Percentiles rank a stretch among this genome's conserved stretches.
Evolutionary conservation across 2,797 vertebrate species (phyloP).

Genomic region (Myotis findleyi): DNA sequence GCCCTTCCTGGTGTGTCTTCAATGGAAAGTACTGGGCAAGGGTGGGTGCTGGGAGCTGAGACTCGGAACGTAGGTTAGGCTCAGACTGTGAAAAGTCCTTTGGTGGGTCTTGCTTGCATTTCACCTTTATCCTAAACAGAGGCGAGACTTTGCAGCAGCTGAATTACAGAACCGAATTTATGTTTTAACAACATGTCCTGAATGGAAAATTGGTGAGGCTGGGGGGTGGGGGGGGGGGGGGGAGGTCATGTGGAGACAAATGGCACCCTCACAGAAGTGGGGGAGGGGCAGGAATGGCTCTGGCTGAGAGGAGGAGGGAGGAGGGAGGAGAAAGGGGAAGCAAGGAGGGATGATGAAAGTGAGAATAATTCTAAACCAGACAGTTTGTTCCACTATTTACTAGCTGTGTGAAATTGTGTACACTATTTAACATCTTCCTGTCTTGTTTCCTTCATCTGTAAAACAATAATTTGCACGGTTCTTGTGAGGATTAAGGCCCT

Average conservation of each 20-base stretch:
- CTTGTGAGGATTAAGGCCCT: slow-evolving; percentile 26
- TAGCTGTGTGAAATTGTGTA: neutral
- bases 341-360: neutral
- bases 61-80: neutral
- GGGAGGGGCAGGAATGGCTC: neutral
- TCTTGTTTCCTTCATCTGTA: slow-evolving; percentile 61
- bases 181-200: neutral
- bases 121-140: neutral
- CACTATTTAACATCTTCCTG: slow-evolving; percentile 44
- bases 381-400: neutral
- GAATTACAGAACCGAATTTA: neutral
- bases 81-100: neutral
- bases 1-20: neutral
- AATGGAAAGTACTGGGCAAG: neutral
- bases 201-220: neutral
- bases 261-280: neutral
- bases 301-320: neutral
- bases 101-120: neutral
- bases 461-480: slow-evolving; percentile 55
- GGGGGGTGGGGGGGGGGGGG: accelerated
- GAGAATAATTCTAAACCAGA: neutral
- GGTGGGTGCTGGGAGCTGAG: neutral
- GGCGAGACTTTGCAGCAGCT: neutral
- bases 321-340: neutral
- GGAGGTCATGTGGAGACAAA: neutral